Conservation (phyloP, 2,113 vertebrate species). For the Antigone vipio region DNA sequence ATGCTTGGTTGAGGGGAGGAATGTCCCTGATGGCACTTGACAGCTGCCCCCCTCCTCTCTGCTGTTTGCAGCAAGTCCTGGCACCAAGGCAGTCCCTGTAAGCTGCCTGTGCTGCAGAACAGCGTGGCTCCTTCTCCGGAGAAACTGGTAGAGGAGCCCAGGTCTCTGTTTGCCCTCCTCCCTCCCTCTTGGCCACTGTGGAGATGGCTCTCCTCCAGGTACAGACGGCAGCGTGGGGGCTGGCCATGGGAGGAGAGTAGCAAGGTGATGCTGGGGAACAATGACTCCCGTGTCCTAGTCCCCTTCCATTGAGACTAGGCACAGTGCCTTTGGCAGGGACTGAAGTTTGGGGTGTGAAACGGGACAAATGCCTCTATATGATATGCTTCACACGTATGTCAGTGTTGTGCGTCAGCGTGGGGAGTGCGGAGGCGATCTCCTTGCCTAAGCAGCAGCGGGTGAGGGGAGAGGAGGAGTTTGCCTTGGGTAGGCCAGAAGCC, state of each 20-base stretch:
- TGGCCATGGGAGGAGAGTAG: neutral
- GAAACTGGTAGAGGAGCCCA: neutral
- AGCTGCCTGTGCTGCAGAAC: neutral
- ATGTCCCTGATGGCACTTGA: neutral
- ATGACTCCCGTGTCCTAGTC: neutral
- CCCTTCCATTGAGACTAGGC: neutral
- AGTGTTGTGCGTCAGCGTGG: rapidly evolving
- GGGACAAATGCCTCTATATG: neutral
- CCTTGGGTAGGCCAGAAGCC: neutral
- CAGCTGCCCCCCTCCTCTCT: rapidly evolving
- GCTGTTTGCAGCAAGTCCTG: neutral
- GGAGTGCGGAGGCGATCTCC: neutral
- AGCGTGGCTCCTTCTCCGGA: rapidly evolving
- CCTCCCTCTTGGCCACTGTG: rapidly evolving
- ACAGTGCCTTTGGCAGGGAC: neutral
- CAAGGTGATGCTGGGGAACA: neutral
- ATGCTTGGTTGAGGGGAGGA: too few species aligned
- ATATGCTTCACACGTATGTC: rapidly evolving
- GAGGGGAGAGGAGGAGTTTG: neutral
- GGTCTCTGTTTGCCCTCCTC: neutral
- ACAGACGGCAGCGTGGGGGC: rapidly evolving
- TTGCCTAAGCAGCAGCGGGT: neutral
- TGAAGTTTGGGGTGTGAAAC: neutral
- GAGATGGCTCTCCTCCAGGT: neutral
- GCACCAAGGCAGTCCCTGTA: rapidly evolving